Conservation (phyloP, 1,140 invertebrate genomes). For the Aphaenogaster ashmeadi region DNA sequence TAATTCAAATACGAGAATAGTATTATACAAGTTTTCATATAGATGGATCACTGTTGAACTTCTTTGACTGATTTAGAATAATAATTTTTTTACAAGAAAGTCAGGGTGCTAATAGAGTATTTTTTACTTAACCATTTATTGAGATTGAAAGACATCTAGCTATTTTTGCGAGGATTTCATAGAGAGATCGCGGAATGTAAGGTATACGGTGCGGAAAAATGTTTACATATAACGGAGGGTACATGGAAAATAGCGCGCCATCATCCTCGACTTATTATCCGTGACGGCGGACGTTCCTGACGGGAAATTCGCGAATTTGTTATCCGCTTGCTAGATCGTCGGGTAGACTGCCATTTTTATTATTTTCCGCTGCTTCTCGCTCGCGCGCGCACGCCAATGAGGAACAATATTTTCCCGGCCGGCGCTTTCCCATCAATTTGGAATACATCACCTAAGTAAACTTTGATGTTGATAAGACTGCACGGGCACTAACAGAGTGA, state of each 20-base stretch:
- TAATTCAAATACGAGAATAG: neutral
- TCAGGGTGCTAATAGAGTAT: neutral
- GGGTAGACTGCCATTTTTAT: constrained; percentile 47
- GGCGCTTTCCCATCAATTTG: constrained; percentile 60
- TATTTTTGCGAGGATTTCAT: constrained; percentile 19
- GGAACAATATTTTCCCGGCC: constrained; percentile 63
- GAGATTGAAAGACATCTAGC: neutral
- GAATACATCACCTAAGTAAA: constrained; percentile 66
- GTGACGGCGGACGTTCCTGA: constrained; percentile 18
- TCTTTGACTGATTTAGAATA: neutral
- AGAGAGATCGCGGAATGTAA: neutral
- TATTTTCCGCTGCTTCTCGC: constrained; percentile 29
- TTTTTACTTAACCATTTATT: neutral
- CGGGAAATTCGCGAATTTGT: constrained; percentile 42
- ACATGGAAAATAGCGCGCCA: constrained; percentile 31
- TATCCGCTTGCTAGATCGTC: constrained; percentile 42
- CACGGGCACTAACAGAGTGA: constrained; percentile 27
- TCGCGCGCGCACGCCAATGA: neutral
- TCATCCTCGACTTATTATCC: constrained; percentile 45
- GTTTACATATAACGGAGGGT: constrained; percentile 12
- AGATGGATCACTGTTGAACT: neutral
- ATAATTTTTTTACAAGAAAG: constrained; percentile 1
- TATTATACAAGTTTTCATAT: neutral
- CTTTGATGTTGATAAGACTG: constrained; percentile 64
- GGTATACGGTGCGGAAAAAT: constrained; percentile 17